These are phyloP conservation scores for Nephrotoma guestfalica DNA, from an alignment of 2,888 invertebrate genomes.

Conservation along the genomic window DNA sequence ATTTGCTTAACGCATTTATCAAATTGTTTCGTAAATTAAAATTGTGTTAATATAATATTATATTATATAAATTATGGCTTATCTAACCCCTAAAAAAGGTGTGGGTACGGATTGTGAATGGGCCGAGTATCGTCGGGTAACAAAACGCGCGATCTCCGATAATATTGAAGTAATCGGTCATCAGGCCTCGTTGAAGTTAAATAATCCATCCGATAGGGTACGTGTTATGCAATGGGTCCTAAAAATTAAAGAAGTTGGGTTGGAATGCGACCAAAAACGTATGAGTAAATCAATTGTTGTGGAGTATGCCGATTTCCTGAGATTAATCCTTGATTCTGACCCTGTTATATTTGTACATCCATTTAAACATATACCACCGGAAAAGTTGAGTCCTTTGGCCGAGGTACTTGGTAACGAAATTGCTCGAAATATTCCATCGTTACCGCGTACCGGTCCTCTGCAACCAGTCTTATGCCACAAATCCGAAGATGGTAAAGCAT, in stretches of 20 bases:
- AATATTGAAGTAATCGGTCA: neutral
- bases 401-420: slow-evolving; percentile 34
- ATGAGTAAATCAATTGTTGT: neutral
- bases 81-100: neutral
- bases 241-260: slow-evolving; percentile 33
- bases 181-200: neutral
- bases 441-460: slow-evolving; percentile 38
- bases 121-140: neutral
- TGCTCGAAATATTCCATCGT: slow-evolving; percentile 26
- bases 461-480: slow-evolving; percentile 36
- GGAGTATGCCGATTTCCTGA: slow-evolving; percentile 9
- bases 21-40: neutral
- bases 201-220: slow-evolving; percentile 32
- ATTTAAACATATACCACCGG: slow-evolving; percentile 34
- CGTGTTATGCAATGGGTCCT: slow-evolving; percentile 38
- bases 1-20: neutral
- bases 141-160: neutral
- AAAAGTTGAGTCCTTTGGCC: slow-evolving; percentile 30
- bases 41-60: neutral
- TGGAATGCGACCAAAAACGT: slow-evolving; percentile 35
- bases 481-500: slow-evolving; percentile 38
- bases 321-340: slow-evolving; percentile 35
- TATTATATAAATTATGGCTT: neutral
- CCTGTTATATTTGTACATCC: slow-evolving; percentile 31
- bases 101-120: neutral